Evolutionary conservation across 2,797 vertebrate species (phyloP).

Genomic region (Typhlichthys subterraneus): DNA sequence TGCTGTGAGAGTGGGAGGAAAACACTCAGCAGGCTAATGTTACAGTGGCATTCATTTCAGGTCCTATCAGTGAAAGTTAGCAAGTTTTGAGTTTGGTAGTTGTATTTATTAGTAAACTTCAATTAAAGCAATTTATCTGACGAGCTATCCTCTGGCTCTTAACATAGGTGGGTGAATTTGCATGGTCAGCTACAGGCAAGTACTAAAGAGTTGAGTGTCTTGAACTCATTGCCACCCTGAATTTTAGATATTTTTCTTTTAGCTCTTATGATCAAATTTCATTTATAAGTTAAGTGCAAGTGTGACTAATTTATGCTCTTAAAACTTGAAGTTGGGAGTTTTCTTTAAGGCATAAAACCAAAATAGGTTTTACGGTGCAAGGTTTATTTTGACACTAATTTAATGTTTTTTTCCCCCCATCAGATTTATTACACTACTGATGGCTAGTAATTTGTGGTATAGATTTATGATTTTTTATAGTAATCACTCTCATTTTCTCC

Average conservation of each 20-base stretch:
- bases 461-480: constrained; percentile 50
- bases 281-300: constrained; percentile 1
- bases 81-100: constrained; percentile 10
- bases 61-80: constrained; percentile 1
- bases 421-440: constrained; percentile 50
- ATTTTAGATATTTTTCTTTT: constrained; percentile 6
- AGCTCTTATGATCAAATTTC: constrained; percentile 16
- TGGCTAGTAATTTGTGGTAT: constrained; percentile 31
- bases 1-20: constrained; percentile 10
- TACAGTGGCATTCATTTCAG: neutral
- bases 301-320: neutral
- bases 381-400: constrained; percentile 15
- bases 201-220: constrained; percentile 1
- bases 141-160: neutral
- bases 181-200: constrained; percentile 6
- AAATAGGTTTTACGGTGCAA: neutral
- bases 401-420: constrained; percentile 4
- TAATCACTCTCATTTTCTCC: constrained; percentile 25
- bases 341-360: neutral
- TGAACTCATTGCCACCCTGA: constrained; percentile 11
- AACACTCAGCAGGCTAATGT: constrained; percentile 2
- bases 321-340: neutral
- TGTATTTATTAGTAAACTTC: neutral
- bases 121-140: neutral
- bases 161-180: constrained; percentile 19